Evolutionary conservation across 2,797 vertebrate species (phyloP).

Genomic region (Sylvilagus floridanus): DNA sequence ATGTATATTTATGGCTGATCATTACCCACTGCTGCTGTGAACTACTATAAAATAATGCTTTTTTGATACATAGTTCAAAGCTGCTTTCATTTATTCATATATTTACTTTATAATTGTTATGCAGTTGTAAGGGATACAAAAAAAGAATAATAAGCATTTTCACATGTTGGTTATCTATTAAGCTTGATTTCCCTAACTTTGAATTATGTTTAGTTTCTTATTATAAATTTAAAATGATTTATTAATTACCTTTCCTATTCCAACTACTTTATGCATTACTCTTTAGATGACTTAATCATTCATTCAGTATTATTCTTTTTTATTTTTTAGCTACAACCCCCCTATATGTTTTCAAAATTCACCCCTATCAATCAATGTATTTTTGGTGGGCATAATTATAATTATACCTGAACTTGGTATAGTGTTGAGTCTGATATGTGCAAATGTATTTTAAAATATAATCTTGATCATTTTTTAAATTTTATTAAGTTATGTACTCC

Average conservation of each 20-base stretch:
- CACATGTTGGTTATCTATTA: neutral
- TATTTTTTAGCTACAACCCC: neutral
- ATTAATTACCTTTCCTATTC: neutral
- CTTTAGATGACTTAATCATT: neutral
- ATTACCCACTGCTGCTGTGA: neutral
- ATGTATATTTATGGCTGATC: neutral
- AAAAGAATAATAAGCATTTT: neutral
- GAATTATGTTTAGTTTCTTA: neutral
- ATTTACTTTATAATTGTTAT: slow-evolving; percentile 15
- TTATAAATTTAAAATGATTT: neutral
- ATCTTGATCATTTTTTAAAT: neutral
- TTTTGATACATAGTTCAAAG: neutral
- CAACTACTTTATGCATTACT: neutral
- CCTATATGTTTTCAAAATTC: neutral
- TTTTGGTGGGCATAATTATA: neutral
- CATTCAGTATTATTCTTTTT: neutral
- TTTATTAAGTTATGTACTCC: neutral
- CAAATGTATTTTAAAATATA: neutral
- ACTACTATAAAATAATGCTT: neutral
- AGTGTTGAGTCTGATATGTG: neutral
- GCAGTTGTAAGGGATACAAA: neutral
- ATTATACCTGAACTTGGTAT: neutral
- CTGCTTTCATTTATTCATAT: neutral
- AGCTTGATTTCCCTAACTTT: neutral
- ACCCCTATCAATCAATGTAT: neutral